Evolutionary conservation across 2,797 vertebrate species (phyloP), one percentile per base, ranked within the genome.

Genomic region (Fringilla coelebs): DNA sequence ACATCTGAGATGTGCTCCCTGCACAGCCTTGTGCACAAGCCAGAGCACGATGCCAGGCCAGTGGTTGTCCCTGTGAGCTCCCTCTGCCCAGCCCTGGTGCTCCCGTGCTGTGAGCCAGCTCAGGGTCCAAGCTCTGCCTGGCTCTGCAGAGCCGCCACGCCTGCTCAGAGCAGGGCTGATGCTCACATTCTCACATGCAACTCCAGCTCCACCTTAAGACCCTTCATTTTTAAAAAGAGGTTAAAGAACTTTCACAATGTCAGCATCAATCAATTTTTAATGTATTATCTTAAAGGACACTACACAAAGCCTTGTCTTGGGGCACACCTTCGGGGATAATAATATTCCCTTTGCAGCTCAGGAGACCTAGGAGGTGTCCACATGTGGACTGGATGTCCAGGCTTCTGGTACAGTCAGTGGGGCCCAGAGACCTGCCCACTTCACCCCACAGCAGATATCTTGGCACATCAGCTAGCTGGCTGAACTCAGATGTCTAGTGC

Each of bases 101-200:
- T 43, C 41, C 41, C 18, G 4, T 19, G 41, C 17, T 43, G 41
- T 19, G 41, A 43, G 41, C 17, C 41, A 43, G 41, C 41, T 43
- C 41, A 43, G 41, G 41, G 41, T 43, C 41, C 41, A 43, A 43
- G 41, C 41, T 43, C 41, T 43, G 41, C 41, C 41, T 18, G 17
- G 41, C 41, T 43, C 41, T 43, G 19, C n/a, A 34, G 25, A 70
- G n/a, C 13, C 13, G 11, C 15, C 62, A 36, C 0, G 0, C 68
- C 15, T 31, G n/a, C 32, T 34, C 67, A 24, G 20, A 63, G 61
- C 55, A 80, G 13, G 25, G 13, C 34, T 34, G n/a, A 36, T 54
- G 20, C 41, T 55, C 41, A 5, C 18, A 6, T 24, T 26, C 73
- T 51, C 76, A 68, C 22, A 7, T 4, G 14, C 32, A 81, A n/a